These are phyloP conservation scores for Hyla sarda DNA, from an alignment of 2,113 vertebrate genomes.

Conservation along the genomic window DNA sequence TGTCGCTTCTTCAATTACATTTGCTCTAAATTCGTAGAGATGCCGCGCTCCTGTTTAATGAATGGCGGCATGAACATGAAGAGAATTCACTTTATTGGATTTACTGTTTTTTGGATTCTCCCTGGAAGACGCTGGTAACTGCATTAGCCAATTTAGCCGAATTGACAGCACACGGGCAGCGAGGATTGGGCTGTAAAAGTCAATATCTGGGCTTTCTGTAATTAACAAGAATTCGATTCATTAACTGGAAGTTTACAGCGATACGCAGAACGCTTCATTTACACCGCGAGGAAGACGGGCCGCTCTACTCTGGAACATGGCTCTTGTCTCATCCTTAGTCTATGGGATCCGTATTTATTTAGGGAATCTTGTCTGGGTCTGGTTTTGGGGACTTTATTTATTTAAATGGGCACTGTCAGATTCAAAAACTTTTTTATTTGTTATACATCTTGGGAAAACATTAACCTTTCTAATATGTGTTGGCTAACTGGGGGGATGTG, in stretches of 20 bases:
- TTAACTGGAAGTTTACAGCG: not conserved
- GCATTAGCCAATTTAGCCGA: slow-evolving; percentile 23
- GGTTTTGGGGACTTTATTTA: too few species aligned
- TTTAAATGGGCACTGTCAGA: too few species aligned
- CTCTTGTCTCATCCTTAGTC: too few species aligned
- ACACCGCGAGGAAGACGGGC: not conserved
- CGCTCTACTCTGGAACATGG: too few species aligned
- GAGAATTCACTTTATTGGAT: not conserved
- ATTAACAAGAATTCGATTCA: slow-evolving; percentile 28
- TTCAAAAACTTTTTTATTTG: too few species aligned
- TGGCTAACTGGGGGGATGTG: too few species aligned
- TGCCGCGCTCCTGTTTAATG: not conserved
- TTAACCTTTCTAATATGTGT: too few species aligned
- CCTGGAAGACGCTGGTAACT: not conserved
- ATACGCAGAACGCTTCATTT: not conserved
- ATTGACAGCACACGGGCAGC: not conserved
- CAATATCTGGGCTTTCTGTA: slow-evolving; percentile 12
- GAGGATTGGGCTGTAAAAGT: not conserved
- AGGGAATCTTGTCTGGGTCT: too few species aligned
- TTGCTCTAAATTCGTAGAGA: not conserved
- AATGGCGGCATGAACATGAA: not conserved
- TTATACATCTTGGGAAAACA: too few species aligned
- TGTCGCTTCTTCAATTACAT: not conserved
- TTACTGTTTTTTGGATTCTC: not conserved
- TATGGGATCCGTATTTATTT: too few species aligned